Base-by-base conservation (phyloP, 2,113 vertebrate species). In the Urocolius indicus region DNA sequence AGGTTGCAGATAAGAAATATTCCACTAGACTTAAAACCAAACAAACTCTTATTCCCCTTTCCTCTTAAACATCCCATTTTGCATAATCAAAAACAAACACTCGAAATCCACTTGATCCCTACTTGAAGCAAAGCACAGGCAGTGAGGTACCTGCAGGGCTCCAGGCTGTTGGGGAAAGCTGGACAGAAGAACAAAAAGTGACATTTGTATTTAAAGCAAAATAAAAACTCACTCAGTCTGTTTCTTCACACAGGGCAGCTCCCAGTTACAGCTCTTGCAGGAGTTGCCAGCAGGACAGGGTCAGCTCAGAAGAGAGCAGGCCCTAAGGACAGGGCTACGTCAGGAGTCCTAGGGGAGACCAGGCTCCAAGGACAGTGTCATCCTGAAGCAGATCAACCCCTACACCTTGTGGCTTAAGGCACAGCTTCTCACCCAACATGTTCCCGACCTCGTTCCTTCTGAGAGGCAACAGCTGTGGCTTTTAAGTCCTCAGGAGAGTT, bases 381-480 rank as follows among this genome's bases (percentile, higher is more conserved):
- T 41, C 38, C 38, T 41, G 38, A 41, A 41, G 38, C 38, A 41
- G 38, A 41, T 41, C 38, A 41, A 41, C 38, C 4, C 49, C 11
- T 34, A 16, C 30, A 2, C 2, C 0, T 5, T 45, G 23, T 1
- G 1, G 4, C n/a, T 18, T 11, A 8, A 15, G 6, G 1, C 5
- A 1, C 0, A 0, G 0, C 32, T 24, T n/a, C 34, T 5, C 9
- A 13, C 52, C 23, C 54, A 23, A 13, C 17, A 0, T 0, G 0
- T 16, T 22, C 55, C 2, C 23, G 5, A 2, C 20, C 52, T 32
- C 16, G 5, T 3, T 46, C 16, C 22, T 10, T 3, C 46, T 12
- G 0, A 67, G 0, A 4, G 4, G 29, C 7, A 48, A 8, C 77
- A 91, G 81, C 84, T 87, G 84, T 81, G 58, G 66, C 81, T 46